Percentiles rank a stretch among this genome's conserved stretches.
Conservation (phyloP, 2,797 vertebrate species). For the Novumbra hubbsi region DNA sequence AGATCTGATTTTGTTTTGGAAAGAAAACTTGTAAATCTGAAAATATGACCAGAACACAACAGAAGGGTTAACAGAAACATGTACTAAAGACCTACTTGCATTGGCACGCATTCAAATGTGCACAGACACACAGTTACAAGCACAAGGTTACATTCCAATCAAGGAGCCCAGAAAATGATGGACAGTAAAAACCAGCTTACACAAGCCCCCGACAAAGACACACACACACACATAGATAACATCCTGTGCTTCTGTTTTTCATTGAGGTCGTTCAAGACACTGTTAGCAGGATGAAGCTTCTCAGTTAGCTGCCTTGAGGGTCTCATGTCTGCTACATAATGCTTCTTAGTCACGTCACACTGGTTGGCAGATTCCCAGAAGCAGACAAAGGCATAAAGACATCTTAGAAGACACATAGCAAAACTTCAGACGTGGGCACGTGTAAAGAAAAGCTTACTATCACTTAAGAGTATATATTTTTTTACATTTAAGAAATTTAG, state of each 20-base stretch:
- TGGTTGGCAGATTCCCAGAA: conserved; percentile 11
- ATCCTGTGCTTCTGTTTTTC: not conserved
- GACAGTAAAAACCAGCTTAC: not conserved
- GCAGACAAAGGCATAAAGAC: conserved; percentile 8
- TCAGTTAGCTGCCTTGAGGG: conserved; percentile 10
- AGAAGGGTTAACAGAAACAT: not conserved
- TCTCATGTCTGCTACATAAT: conserved; percentile 7
- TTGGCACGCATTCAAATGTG: not conserved
- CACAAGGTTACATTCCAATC: not conserved
- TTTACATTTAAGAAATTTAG: too few relatives aligned
- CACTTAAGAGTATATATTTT: too few relatives aligned
- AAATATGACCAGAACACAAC: too few relatives aligned
- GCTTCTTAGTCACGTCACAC: conserved; percentile 11
- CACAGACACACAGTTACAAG: not conserved
- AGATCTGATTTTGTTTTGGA: too few relatives aligned
- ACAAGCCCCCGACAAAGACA: not conserved
- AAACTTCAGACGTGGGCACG: not conserved
- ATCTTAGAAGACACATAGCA: conserved; percentile 5
- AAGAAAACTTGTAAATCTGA: too few relatives aligned
- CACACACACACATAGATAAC: not conserved
- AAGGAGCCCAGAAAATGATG: not conserved
- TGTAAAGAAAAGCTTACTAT: not conserved
- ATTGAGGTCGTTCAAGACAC: not conserved
- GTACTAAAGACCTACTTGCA: not conserved
- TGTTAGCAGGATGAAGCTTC: not conserved